A percentile compares a stretch with the other conserved stretches of the same genome.
Conservation (phyloP, 2,888 invertebrate species). For the Horisme vitalbata region DNA sequence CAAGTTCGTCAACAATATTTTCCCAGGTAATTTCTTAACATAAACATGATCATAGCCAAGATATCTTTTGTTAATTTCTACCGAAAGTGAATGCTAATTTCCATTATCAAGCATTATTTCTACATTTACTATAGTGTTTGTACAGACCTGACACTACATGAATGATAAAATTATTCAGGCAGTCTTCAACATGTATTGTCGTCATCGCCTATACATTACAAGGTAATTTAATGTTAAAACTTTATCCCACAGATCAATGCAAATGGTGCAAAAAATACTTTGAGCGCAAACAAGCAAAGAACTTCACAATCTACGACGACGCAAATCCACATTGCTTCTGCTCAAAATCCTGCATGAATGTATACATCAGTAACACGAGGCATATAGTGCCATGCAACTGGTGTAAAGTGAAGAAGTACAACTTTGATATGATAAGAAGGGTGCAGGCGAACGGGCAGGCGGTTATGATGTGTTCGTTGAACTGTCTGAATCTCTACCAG, state of each 20-base stretch:
- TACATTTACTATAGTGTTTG: no score
- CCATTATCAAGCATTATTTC: no score
- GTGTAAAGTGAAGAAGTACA: slow-evolving; percentile 98
- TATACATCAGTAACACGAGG: slow-evolving; percentile 92
- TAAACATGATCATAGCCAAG: no score
- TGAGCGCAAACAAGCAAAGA: slow-evolving; percentile 86
- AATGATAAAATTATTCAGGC: no score
- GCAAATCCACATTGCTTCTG: slow-evolving; percentile 90
- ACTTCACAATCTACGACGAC: slow-evolving; percentile 88
- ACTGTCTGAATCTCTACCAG: slow-evolving; percentile 92
- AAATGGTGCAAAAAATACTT: slow-evolving; percentile 94
- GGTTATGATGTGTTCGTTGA: slow-evolving; percentile 94
- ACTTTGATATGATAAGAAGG: slow-evolving; percentile 96
- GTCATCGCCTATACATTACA: no score
- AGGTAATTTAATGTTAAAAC: no score
- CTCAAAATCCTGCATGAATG: slow-evolving; percentile 94
- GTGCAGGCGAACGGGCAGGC: slow-evolving; percentile 84
- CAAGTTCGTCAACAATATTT: slow-evolving; percentile 95
- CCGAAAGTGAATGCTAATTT: no score
- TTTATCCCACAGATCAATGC: slow-evolving; percentile 85
- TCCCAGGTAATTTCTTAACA: slow-evolving; percentile 84
- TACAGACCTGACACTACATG: no score
- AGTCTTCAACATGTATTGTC: no score
- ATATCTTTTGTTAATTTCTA: no score
- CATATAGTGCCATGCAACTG: slow-evolving; percentile 96